A percentile compares a stretch with the other conserved stretches of the same genome.
Conservation (phyloP, 2,113 vertebrate genomes). For the Pedionomus torquatus region DNA sequence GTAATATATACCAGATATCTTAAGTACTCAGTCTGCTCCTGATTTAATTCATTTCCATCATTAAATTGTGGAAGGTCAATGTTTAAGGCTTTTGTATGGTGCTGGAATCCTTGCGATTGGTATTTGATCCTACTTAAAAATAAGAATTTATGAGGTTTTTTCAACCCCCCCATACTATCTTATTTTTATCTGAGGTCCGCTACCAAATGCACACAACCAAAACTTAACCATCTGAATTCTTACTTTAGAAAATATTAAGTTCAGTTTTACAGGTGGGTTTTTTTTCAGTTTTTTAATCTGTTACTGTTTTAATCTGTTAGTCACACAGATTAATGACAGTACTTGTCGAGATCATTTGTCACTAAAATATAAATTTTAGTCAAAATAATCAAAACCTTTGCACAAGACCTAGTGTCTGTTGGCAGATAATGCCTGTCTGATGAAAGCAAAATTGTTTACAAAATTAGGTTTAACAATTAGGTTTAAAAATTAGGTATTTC, state of each 20-base stretch:
- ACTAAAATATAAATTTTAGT: not conserved
- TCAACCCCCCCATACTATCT: rapidly evolving
- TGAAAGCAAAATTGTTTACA: not conserved
- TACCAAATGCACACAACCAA: not conserved
- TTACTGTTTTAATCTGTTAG: too few species aligned
- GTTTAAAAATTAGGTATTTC: not conserved
- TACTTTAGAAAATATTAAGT: not conserved
- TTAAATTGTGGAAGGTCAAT: not conserved
- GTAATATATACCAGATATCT: not conserved
- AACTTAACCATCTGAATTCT: not conserved
- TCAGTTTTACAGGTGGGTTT: not conserved
- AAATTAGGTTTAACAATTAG: not conserved
- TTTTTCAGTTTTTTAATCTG: too few species aligned
- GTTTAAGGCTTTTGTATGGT: not conserved
- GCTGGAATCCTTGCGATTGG: not conserved
- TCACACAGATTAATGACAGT: not conserved
- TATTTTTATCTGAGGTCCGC: not conserved
- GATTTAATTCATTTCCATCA: not conserved
- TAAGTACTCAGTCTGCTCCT: not conserved
- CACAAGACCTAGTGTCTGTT: not conserved
- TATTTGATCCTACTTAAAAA: not conserved
- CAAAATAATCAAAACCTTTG: not conserved
- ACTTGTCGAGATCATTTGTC: not conserved
- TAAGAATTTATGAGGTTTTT: not conserved
- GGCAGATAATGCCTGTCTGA: not conserved